These are phyloP conservation scores for Coryphaenoides rupestris DNA, from an alignment of 2,113 vertebrate species.

Conservation along the genomic window DNA sequence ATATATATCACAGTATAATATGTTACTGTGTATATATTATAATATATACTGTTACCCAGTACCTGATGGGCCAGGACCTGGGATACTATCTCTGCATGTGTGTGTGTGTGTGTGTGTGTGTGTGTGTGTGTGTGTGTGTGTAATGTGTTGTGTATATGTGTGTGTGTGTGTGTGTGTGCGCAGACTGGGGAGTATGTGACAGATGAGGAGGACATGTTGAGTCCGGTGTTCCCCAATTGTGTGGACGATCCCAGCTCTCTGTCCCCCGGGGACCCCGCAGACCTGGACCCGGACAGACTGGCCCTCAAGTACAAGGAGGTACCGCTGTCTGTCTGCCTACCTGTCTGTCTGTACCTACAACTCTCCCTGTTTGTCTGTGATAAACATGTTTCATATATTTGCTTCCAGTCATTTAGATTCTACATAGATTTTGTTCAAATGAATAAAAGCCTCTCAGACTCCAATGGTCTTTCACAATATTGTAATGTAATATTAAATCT, in stretches of 20 bases:
- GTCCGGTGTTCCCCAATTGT: slow-evolving; percentile 89
- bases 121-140: slow-evolving; percentile 5
- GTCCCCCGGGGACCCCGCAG: slow-evolving; percentile 89
- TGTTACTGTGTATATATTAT: too few relatives aligned
- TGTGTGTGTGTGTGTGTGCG: slow-evolving; percentile 7
- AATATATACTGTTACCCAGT: too few relatives aligned
- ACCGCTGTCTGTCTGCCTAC: background rate
- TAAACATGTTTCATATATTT: too few relatives aligned
- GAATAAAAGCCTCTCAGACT: too few relatives aligned
- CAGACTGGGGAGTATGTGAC: background rate
- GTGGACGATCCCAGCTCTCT: slow-evolving; percentile 90
- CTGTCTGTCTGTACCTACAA: background rate
- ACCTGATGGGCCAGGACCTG: too few relatives aligned
- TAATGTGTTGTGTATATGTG: slow-evolving; percentile 3
- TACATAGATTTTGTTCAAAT: too few relatives aligned
- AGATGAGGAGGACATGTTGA: slow-evolving; percentile 87
- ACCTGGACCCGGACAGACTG: slow-evolving; percentile 94
- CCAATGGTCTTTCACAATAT: too few relatives aligned
- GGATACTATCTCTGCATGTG: background rate
- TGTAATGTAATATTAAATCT: too few relatives aligned
- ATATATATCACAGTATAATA: too few relatives aligned
- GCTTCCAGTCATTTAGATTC: too few relatives aligned
- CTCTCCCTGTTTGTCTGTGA: too few relatives aligned
- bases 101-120: background rate
- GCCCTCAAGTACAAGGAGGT: slow-evolving; percentile 98